phyloP scores from a whole-genome alignment of 2,888 invertebrate genomes.

The Luperina nickerlii region DNA sequence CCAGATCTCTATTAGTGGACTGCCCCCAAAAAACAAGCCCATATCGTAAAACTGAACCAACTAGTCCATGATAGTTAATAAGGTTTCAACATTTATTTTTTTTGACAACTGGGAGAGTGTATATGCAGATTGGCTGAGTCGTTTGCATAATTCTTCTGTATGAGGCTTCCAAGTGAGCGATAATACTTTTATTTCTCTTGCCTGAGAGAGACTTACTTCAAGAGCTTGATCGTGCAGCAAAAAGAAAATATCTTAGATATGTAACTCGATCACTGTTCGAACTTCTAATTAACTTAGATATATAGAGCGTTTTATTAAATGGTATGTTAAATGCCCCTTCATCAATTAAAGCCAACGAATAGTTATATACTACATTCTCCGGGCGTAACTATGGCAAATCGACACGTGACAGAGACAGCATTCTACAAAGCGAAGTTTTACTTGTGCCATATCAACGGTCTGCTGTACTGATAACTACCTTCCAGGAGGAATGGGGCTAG shows the following conservation, averaged over 20 bases:
- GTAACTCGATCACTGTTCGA: not conserved
- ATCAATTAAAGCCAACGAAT: not conserved
- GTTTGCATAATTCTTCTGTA: no score
- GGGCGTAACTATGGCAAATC: not conserved
- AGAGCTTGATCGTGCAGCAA: not conserved
- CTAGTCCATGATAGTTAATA: no score
- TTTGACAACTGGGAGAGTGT: no score
- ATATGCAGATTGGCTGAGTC: no score
- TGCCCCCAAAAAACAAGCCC: no score
- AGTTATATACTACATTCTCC: not conserved
- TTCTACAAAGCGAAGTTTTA: not conserved
- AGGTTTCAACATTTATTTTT: no score
- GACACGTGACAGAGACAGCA: not conserved
- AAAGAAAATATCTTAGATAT: not conserved
- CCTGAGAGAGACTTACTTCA: not conserved
- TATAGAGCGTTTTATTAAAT: not conserved
- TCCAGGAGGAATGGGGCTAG: constrained; percentile 90
- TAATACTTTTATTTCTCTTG: not conserved
- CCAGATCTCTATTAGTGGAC: no score
- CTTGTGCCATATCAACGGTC: not conserved
- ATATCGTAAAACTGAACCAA: no score
- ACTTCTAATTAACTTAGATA: not conserved
- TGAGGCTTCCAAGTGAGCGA: no score
- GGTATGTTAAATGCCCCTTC: not conserved
- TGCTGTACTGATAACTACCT: constrained; percentile 53